A percentile compares a stretch with the other conserved stretches of the same genome.
phyloP scores from a whole-genome alignment of 2,113 vertebrate species.

The Saccopteryx bilineata region DNA sequence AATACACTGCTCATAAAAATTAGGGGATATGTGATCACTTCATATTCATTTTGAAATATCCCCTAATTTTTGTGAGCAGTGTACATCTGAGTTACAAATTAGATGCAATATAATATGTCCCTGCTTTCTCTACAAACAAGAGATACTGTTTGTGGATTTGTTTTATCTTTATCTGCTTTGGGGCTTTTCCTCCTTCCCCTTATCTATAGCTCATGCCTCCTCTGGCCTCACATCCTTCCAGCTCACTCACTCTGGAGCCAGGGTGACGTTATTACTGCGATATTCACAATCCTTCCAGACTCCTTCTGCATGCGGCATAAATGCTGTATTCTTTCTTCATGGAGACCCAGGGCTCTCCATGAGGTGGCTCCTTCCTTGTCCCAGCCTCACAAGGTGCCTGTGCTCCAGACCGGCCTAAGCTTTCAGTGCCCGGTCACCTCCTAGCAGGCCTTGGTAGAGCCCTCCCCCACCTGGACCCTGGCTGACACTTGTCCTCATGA shows the following conservation, averaged over 20 bases:
- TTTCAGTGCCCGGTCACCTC: not conserved
- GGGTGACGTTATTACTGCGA: not conserved
- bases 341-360: not conserved
- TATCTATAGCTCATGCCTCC: not conserved
- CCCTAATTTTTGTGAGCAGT: too few species aligned
- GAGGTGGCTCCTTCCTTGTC: not conserved
- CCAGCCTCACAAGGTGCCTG: not conserved
- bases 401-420: not conserved
- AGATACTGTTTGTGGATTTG: not conserved
- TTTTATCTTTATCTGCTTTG: not conserved
- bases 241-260: too few species aligned
- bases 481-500: not conserved
- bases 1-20: not conserved
- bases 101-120: not conserved
- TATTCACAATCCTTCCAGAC: not conserved
- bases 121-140: not conserved
- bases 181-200: not conserved
- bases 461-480: rapidly evolving
- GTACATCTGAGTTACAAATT: not conserved
- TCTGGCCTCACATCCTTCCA: not conserved
- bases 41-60: too few species aligned
- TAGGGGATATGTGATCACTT: too few species aligned
- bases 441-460: not conserved
- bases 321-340: too few species aligned
- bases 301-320: not conserved